These are phyloP conservation scores for Caenorhabditis imperialis DNA, from an alignment of 2,888 invertebrate species.

Conservation along the genomic window DNA sequence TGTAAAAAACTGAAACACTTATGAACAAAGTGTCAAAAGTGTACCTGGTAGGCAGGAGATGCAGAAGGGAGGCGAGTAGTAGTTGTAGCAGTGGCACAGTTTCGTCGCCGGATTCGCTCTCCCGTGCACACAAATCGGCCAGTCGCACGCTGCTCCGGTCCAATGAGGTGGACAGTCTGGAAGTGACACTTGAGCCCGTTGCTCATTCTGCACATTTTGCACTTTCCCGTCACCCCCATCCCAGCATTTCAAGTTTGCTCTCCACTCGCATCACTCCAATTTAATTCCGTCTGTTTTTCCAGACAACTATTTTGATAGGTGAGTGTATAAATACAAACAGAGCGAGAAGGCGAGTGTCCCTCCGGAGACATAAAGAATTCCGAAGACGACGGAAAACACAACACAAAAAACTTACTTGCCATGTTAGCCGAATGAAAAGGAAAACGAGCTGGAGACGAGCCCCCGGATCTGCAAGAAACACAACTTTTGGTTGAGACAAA, in stretches of 20 bases:
- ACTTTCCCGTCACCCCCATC: background rate
- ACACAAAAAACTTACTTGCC: slow-evolving; percentile 37
- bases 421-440: slow-evolving; percentile 21
- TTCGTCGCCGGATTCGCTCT: slow-evolving; percentile 51
- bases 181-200: slow-evolving; percentile 11
- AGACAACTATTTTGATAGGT: slow-evolving; percentile 17
- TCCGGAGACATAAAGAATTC: slow-evolving; percentile 31
- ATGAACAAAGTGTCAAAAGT: background rate
- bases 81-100: slow-evolving; percentile 45
- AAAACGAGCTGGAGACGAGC: background rate
- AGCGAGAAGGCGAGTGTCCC: slow-evolving; percentile 5
- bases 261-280: too few species aligned
- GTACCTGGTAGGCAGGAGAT: slow-evolving; percentile 53
- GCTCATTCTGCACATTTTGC: too few species aligned
- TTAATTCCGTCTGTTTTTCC: slow-evolving; percentile 30
- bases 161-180: slow-evolving; percentile 58
- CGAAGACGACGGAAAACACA: slow-evolving; percentile 7
- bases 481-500: slow-evolving; percentile 33
- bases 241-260: background rate
- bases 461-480: slow-evolving; percentile 14
- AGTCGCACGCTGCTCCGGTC: slow-evolving; percentile 57
- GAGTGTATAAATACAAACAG: slow-evolving; percentile 27
- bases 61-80: slow-evolving; percentile 55
- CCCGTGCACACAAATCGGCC: slow-evolving; percentile 58
- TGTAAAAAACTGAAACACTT: background rate